Conservation (phyloP, 2,113 vertebrate genomes). For the Dasyurus viverrinus region DNA sequence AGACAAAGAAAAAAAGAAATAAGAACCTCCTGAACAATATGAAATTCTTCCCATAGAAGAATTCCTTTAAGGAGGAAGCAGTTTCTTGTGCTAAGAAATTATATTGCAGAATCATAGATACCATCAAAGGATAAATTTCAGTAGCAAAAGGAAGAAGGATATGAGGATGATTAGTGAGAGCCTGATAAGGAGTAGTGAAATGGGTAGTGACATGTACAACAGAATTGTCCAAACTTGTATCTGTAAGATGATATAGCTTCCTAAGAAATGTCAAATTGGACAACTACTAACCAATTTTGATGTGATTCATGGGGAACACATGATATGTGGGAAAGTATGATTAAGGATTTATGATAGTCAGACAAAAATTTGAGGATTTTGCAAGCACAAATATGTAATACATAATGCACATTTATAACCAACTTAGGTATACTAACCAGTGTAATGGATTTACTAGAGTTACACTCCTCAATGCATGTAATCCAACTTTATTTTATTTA, state of each 20-base stretch:
- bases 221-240: not conserved
- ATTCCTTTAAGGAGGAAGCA: not conserved
- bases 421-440: not conserved
- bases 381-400: not conserved
- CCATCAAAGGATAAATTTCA: not conserved
- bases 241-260: not conserved
- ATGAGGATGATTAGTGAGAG: not conserved
- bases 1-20: not conserved
- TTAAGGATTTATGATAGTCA: not conserved
- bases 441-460: not conserved
- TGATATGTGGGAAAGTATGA: not conserved
- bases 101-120: not conserved
- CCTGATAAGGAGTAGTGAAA: not conserved
- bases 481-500: not conserved
- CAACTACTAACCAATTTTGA: not conserved
- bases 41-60: not conserved
- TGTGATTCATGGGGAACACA: not conserved
- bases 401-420: not conserved
- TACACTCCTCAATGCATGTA: not conserved
- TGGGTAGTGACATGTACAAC: not conserved
- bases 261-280: not conserved
- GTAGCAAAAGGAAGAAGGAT: not conserved
- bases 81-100: not conserved
- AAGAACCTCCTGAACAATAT: not conserved
- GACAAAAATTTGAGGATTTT: not conserved